Conservation (phyloP, 2,113 vertebrate species). For the Xiphophorus maculatus region DNA sequence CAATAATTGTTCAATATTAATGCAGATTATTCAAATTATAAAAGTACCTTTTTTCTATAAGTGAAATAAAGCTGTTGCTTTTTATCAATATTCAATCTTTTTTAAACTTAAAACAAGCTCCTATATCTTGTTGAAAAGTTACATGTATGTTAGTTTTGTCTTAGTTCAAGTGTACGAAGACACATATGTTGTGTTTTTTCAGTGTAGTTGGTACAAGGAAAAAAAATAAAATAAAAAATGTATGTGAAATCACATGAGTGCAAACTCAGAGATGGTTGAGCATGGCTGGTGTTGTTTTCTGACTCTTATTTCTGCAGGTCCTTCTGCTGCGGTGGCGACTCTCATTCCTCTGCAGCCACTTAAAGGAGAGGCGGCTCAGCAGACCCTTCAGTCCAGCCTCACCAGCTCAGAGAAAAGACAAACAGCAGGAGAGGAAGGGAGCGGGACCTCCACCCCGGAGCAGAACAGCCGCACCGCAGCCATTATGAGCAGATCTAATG, state of each 20-base stretch:
- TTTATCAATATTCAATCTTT: too few species aligned
- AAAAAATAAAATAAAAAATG: background rate
- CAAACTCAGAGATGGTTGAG: conserved; percentile 17
- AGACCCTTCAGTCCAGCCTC: conserved; percentile 56
- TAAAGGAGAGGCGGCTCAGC: conserved; percentile 68
- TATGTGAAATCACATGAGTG: conserved; percentile 10
- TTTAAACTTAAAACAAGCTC: too few species aligned
- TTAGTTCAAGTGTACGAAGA: too few species aligned
- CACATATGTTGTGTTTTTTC: too few species aligned
- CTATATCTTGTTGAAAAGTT: too few species aligned
- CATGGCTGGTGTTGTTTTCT: conserved; percentile 62
- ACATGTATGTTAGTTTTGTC: too few species aligned
- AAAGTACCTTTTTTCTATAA: too few species aligned
- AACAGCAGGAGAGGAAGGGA: background rate
- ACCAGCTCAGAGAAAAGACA: conserved; percentile 38
- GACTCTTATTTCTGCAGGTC: conserved; percentile 62
- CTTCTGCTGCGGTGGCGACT: conserved; percentile 57
- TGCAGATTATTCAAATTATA: too few species aligned
- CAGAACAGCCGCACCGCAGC: conserved; percentile 46
- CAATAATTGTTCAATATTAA: too few species aligned
- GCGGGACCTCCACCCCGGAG: conserved; percentile 25
- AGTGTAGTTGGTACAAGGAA: background rate
- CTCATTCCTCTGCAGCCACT: conserved; percentile 76
- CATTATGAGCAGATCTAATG: conserved; percentile 63
- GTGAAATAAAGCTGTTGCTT: too few species aligned